These are phyloP conservation scores for Micromys minutus DNA, from an alignment of 2,113 vertebrate genomes.

Conservation along the genomic window DNA sequence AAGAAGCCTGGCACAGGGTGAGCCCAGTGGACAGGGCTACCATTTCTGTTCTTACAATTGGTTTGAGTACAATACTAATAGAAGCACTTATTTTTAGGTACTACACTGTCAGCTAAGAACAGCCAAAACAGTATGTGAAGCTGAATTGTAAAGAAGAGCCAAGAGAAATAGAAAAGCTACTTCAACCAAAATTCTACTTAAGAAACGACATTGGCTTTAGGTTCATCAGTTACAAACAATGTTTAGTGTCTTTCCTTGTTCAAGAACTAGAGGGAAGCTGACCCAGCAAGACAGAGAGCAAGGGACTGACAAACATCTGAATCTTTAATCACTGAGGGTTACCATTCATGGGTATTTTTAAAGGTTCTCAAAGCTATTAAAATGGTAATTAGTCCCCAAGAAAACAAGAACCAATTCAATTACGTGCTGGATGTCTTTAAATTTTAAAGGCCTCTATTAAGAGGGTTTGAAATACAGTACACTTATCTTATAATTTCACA, in stretches of 20 bases:
- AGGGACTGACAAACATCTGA: conserved; percentile 49
- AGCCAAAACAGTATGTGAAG: conserved; percentile 8
- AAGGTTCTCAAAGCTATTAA: conserved; percentile 71
- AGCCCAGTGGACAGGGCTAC: not conserved
- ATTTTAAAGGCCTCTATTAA: conserved; percentile 70
- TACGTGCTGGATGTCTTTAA: conserved; percentile 72
- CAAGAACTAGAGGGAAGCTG: conserved; percentile 14
- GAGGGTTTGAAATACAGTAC: conserved; percentile 70
- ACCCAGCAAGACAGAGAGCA: conserved; percentile 42
- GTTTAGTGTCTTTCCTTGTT: conserved; percentile 58
- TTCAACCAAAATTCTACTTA: conserved; percentile 46
- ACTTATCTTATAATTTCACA: conserved; percentile 80
- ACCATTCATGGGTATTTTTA: conserved; percentile 68
- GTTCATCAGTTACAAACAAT: conserved; percentile 47
- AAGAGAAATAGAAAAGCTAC: conserved; percentile 33
- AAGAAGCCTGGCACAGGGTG: not conserved
- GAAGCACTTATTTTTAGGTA: conserved; percentile 20
- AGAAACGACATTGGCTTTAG: not conserved
- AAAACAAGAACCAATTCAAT: conserved; percentile 74
- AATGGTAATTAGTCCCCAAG: conserved; percentile 76
- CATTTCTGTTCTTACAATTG: not conserved
- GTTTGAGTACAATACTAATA: not conserved
- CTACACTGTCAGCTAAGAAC: not conserved
- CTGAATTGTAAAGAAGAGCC: conserved; percentile 9
- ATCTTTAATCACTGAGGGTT: conserved; percentile 50